Evolutionary conservation across 1,140 invertebrate species (phyloP).

Genomic region (Apis dorsata): DNA sequence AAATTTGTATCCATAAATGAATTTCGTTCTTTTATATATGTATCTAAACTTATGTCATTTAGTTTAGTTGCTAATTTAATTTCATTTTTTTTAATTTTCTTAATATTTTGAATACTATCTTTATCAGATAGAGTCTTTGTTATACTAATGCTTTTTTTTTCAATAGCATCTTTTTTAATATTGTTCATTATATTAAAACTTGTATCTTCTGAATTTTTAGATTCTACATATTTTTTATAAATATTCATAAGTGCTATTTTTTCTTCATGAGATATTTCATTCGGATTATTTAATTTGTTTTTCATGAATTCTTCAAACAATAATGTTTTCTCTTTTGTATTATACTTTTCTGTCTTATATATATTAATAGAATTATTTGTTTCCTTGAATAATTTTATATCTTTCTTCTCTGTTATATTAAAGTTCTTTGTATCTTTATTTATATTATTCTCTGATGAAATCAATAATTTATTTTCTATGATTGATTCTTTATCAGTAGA

Average conservation of each 20-base stretch:
- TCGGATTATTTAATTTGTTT: slow-evolving; percentile 26
- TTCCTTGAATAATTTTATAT: not conserved
- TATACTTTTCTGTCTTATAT: not conserved
- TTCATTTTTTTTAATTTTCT: not conserved
- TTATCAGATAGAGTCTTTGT: not conserved
- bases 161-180: not conserved
- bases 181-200: not conserved
- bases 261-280: slow-evolving; percentile 22
- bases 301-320: slow-evolving; percentile 59
- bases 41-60: slow-evolving; percentile 35
- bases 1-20: slow-evolving; percentile 60
- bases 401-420: not conserved
- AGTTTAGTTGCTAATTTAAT: not conserved
- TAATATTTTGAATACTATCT: not conserved
- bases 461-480: not conserved
- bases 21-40: slow-evolving; percentile 61
- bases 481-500: slow-evolving; percentile 23
- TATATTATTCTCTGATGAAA: not conserved
- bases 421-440: not conserved
- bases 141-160: not conserved
- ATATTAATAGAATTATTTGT: not conserved
- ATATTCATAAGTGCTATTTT: slow-evolving; percentile 17
- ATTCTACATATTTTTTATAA: slow-evolving; percentile 43
- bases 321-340: not conserved
- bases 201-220: not conserved